Evolutionary conservation across 2,113 vertebrate species (phyloP), one percentile per base, ranked within the genome.

Genomic region (Chitala chitala): DNA sequence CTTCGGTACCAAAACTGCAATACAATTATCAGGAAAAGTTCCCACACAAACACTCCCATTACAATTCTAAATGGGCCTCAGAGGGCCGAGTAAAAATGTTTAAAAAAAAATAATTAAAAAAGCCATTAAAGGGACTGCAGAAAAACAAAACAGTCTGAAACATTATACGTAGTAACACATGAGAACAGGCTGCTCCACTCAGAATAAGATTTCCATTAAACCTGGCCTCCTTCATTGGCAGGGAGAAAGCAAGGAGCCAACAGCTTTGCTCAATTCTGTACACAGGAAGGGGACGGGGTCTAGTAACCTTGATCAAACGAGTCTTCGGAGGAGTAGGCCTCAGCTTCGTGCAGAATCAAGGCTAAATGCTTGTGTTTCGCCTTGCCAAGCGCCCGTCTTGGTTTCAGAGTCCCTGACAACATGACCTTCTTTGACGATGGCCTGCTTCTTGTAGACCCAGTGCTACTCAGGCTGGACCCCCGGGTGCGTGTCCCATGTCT

Each of bases 241-340:
- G 12, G 76, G 31, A 44, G 46, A 48, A 15, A 36, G 38, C 61
- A 61, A 38, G 56, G 56, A 48, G 69, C 69, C 51, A 71, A 70
- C 70, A 76, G 64, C 69, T 69, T n/a, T n/a, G n/a, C n/a, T n/a
- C 31, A 63, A n/a, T 78, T 76, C 83, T 77, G 82, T 79, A 83
- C 78, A 84, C 74, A 76, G 76, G 77, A 78, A 78, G 79, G 78
- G 80, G 86, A 85, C 83, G 89, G n/a, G 75, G 90, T 85, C 93
- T 96, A 98, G 90, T 98, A 97, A 99, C 96, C 96, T 99, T 99
- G 95, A 87, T 99, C 94, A 74, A 96, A 94, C 69, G 96, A 98
- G 93, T 99, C 95, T 87, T 96, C 95, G 71, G 95, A 97, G 79
- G 95, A 95, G 85, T 92, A 94, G 3, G 90, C 92, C 89, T 92